phyloP scores from a whole-genome alignment of 2,888 invertebrate species.

The Nemurella pictetii region DNA sequence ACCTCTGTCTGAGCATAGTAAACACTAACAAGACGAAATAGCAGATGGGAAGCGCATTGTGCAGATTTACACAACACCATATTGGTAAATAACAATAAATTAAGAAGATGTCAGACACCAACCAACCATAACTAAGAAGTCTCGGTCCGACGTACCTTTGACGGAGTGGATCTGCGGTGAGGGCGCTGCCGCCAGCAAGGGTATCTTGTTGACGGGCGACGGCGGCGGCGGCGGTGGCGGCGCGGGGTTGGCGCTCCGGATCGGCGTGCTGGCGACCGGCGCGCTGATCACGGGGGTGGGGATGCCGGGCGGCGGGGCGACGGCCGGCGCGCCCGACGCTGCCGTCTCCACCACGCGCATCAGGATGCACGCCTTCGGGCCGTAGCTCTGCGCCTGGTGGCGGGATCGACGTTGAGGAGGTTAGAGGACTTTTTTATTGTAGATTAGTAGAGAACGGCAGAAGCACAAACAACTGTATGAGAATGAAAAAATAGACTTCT shows the following conservation, averaged over 20 bases:
- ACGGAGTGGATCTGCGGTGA: conserved; percentile 33
- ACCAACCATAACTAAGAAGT: no score
- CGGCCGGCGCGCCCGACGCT: conserved; percentile 57
- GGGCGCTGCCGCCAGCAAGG: conserved; percentile 41
- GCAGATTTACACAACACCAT: no score
- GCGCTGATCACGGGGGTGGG: conserved; percentile 47
- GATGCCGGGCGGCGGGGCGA: conserved; percentile 47
- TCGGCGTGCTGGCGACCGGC: conserved; percentile 45
- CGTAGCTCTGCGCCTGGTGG: conserved; percentile 92
- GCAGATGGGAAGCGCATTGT: no score
- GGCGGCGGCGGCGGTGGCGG: conserved; percentile 43
- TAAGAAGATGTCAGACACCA: no score
- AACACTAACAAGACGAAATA: no score
- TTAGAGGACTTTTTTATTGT: no score
- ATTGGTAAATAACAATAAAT: no score
- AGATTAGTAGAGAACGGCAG: no score
- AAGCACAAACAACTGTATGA: no score
- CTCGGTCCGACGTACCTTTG: background rate
- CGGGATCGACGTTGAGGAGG: no score
- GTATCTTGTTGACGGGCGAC: conserved; percentile 38
- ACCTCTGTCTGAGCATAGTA: no score
- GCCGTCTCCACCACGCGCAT: conserved; percentile 97
- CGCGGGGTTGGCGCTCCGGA: conserved; percentile 41
- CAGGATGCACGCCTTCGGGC: conserved; percentile 91
- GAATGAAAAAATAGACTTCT: no score